These are phyloP conservation scores for Therioaphis trifolii DNA, from an alignment of 2,888 invertebrate genomes.

Conservation along the genomic window DNA sequence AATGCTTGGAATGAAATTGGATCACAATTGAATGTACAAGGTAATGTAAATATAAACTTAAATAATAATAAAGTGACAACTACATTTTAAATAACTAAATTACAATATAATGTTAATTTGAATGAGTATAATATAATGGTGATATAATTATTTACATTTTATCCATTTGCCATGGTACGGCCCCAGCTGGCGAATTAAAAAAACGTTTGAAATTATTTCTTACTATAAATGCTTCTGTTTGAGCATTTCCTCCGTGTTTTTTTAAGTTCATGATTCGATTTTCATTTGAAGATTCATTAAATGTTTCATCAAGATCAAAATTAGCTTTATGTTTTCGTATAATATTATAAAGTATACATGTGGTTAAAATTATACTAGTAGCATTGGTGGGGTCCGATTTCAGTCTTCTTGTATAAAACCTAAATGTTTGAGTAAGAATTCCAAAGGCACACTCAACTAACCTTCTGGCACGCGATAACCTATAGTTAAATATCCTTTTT, in stretches of 20 bases:
- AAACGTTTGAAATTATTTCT: not conserved
- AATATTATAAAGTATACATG: slow-evolving; percentile 27
- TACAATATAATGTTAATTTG: too few species aligned
- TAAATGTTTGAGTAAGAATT: slow-evolving; percentile 11
- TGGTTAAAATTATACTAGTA: slow-evolving; percentile 9
- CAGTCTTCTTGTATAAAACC: slow-evolving; percentile 26
- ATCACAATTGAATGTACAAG: too few species aligned
- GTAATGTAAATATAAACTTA: too few species aligned
- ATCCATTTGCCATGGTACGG: not conserved
- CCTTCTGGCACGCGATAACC: not conserved
- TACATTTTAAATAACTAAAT: too few species aligned
- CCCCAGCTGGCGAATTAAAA: not conserved
- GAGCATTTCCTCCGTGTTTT: too few species aligned
- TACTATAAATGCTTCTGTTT: too few species aligned
- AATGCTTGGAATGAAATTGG: slow-evolving; percentile 14
- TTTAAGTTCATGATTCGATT: not conserved
- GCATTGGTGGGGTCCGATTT: slow-evolving; percentile 9
- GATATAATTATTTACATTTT: too few species aligned
- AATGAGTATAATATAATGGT: too few species aligned
- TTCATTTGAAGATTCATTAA: slow-evolving; percentile 10
- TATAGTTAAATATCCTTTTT: too few species aligned
- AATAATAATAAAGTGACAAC: too few species aligned
- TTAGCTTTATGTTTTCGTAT: slow-evolving; percentile 11
- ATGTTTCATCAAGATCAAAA: not conserved
- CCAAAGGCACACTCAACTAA: slow-evolving; percentile 21